Evolutionary conservation across 2,888 invertebrate genomes (phyloP), one percentile per base, ranked within the genome.

Genomic region (Cylindroiulus punctatus): DNA sequence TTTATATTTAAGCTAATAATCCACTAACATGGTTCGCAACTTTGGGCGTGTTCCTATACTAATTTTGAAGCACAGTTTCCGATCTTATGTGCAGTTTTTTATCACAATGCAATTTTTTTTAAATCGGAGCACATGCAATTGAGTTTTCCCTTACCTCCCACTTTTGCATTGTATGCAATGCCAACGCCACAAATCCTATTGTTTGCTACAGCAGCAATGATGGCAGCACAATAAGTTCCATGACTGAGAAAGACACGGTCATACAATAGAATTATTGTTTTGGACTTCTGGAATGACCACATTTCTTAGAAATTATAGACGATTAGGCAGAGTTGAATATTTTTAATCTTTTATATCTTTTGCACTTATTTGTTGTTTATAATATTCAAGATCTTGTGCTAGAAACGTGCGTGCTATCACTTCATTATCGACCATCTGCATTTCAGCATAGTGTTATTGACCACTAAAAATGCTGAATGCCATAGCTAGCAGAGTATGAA

Each of bases 201-300:
- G 88, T 91, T 91, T 0, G 90, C 91, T n/a, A 89, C 89, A 90
- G 91, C 91, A 12, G 91, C 90, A 44, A 88, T 87, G 57, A 91
- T 91, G 1, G 91, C 91, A 4, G 91, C 91, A 89, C 91, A 91
- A 40, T 91, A 88, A 0, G 91, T 91, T 0, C 91, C 91, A 87
- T 91, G 91, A 88, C 91, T 91, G 22, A 26, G 32, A 83, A 83
- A 81, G 81, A 26, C 12, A 76, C 76, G 26, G 26, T 76, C 14
- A 17, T 52, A 52, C 19, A n/a, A 52, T 5, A n/a, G 52, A 19
- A 52, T 52, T 52, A 52, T 52, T 52, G 52, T 52, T n/a, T 76
- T 14, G 12, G 14, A 76, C 26, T 65, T 19, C 65, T 26, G 8
- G 65, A 65, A 26, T 30, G 76, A 76, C 76, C 14, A 76, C 76